These are phyloP conservation scores for Athalia circularis DNA, from an alignment of 2,888 invertebrate species.

Conservation along the genomic window DNA sequence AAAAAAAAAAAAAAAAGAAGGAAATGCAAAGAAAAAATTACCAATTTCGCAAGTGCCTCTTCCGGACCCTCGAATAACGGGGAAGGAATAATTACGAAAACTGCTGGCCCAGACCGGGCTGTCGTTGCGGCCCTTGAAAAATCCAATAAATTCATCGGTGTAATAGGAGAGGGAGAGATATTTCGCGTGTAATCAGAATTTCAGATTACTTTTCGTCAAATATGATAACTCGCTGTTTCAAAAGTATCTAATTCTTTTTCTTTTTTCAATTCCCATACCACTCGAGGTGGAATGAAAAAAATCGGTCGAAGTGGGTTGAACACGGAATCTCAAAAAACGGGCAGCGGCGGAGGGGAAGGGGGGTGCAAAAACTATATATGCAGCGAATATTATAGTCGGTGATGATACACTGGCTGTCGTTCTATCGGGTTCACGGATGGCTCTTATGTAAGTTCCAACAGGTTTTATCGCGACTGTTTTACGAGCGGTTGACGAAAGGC, in stretches of 20 bases:
- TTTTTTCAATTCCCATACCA: too few species aligned
- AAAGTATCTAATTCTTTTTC: too few species aligned
- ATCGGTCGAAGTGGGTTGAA: too few species aligned
- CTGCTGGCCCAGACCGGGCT: too few species aligned
- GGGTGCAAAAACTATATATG: conserved; percentile 42
- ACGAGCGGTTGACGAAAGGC: background rate
- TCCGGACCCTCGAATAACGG: background rate
- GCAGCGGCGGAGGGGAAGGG: conserved; percentile 14
- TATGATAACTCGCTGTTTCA: background rate
- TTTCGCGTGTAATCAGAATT: conserved; percentile 23
- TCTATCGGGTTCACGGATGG: conserved; percentile 44
- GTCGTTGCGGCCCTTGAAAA: background rate
- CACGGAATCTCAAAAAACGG: background rate
- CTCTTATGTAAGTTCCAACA: conserved; percentile 45
- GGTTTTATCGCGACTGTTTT: conserved; percentile 51
- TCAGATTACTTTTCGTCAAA: conserved; percentile 13
- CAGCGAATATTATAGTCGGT: conserved; percentile 27
- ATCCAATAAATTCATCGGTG: background rate
- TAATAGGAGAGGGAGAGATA: background rate
- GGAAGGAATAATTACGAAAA: conserved; percentile 1
- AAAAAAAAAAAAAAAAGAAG: background rate
- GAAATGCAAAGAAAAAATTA: background rate
- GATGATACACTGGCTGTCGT: conserved; percentile 39
- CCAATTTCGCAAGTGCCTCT: background rate
- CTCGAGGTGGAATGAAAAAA: too few species aligned